A percentile compares a stretch with the other conserved stretches of the same genome.
phyloP scores from a whole-genome alignment of 2,113 vertebrate species.

The rat (Rattus norvegicus) region GRCr8 NC_086033.1:68339001-68339500 shows the following conservation, averaged over 20 bases:
- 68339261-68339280: neutral
- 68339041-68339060: neutral
- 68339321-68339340: neutral
- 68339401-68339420: neutral
- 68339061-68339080: neutral
- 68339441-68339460: neutral
- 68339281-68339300: neutral
- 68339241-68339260: neutral
- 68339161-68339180: neutral
- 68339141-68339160: neutral
- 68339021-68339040: neutral
- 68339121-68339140: neutral
- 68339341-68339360: neutral
- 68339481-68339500: neutral
- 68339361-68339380: neutral
- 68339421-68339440: neutral
- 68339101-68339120: neutral
- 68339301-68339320: neutral
- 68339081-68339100: neutral
- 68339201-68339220: neutral
- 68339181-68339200: neutral
- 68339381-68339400: neutral
- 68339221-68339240: neutral
- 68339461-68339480: neutral
- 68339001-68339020: slow-evolving; percentile 11